These are phyloP conservation scores for Chaetogeoica ovagalla DNA, from an alignment of 2,888 invertebrate genomes.

Conservation along the genomic window DNA sequence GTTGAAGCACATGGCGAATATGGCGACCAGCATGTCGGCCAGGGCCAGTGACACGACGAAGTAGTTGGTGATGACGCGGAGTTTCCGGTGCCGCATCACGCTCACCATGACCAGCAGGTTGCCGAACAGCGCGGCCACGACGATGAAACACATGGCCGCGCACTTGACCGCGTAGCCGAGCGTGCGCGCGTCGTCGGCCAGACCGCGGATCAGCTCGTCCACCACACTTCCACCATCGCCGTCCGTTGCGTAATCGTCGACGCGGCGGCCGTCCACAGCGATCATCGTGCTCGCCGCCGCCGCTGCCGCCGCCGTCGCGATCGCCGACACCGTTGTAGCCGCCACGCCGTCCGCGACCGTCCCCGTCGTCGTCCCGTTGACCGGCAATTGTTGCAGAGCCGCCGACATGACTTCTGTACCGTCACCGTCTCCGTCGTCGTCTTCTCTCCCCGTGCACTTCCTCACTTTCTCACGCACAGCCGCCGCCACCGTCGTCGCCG, in stretches of 20 bases:
- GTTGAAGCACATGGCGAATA: constrained; percentile 93
- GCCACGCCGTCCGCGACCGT: neutral
- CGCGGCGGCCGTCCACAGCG: neutral
- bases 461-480: no score
- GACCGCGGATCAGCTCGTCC: neutral
- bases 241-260: no score
- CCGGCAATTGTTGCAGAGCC: neutral
- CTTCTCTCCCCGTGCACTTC: no score
- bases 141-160: constrained; percentile 84
- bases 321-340: neutral
- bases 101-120: constrained; percentile 87
- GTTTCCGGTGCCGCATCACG: constrained; percentile 76
- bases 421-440: no score
- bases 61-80: constrained; percentile 88
- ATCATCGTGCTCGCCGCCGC: neutral
- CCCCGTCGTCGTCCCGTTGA: neutral
- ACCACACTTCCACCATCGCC: neutral
- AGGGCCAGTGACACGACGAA: constrained; percentile 93
- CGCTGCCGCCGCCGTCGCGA: neutral
- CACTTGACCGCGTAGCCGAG: constrained; percentile 62
- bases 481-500: no score
- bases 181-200: constrained; percentile 18
- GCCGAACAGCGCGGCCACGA: constrained; percentile 84
- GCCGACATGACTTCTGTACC: neutral
- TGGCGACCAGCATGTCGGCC: constrained; percentile 92